Percentiles rank a stretch among this genome's conserved stretches.
Evolutionary conservation across 1,140 invertebrate species (phyloP).

Genomic region (Drosophila ficusphila): DNA sequence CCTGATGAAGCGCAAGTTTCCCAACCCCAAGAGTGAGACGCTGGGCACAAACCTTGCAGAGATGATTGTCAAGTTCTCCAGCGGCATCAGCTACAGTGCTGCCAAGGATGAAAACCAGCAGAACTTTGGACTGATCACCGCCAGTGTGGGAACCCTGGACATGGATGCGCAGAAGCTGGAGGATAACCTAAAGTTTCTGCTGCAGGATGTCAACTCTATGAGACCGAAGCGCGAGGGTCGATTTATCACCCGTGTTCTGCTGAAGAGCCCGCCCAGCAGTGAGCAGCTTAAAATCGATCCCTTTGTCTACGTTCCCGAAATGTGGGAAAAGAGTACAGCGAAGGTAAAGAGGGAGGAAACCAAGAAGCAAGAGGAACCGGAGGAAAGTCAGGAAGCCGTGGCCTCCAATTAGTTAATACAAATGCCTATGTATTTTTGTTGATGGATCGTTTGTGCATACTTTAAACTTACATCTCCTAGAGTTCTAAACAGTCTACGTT

Average conservation of each 20-base stretch:
- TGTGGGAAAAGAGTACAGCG: constrained; percentile 62
- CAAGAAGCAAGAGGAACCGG: constrained; percentile 28
- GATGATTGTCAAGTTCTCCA: constrained; percentile 87
- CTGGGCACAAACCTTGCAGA: constrained; percentile 87
- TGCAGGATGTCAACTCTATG: constrained; percentile 87
- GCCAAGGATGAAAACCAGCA: constrained; percentile 87
- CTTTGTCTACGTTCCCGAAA: constrained; percentile 85
- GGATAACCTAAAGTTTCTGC: constrained; percentile 87
- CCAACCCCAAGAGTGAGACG: constrained; percentile 88
- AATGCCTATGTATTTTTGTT: constrained; percentile 42
- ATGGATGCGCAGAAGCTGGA: constrained; percentile 89
- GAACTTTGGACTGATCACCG: constrained; percentile 88
- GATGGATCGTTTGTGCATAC: constrained; percentile 51
- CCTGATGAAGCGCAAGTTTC: constrained; percentile 90
- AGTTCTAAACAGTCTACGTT: constrained; percentile 44
- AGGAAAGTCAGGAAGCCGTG: constrained; percentile 14
- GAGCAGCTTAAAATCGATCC: constrained; percentile 89
- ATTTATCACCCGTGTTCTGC: constrained; percentile 87
- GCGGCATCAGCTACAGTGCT: constrained; percentile 88
- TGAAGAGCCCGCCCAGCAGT: constrained; percentile 86
- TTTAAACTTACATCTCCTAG: constrained; percentile 45
- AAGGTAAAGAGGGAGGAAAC: constrained; percentile 44
- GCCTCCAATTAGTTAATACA: constrained; percentile 59
- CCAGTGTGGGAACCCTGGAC: constrained; percentile 88
- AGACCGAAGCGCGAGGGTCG: constrained; percentile 87